These are phyloP conservation scores for Ephydatia muelleri DNA, from an alignment of 37 sponge, comb jelly and placozoan genomes.

Conservation along the genomic window DNA sequence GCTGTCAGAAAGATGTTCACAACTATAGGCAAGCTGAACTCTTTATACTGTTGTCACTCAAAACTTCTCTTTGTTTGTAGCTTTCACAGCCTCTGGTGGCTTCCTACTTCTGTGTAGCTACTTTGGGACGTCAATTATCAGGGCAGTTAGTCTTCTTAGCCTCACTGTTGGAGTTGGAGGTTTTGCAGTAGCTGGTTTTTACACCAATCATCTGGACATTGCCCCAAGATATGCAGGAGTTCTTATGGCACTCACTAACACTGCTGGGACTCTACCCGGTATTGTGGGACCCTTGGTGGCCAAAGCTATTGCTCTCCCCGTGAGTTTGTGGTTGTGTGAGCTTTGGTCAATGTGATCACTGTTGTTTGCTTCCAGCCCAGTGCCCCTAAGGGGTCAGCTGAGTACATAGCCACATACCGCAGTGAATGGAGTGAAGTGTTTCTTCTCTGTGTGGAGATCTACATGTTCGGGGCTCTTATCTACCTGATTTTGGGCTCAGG, in stretches of 20 bases:
- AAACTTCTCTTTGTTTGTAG: slow-evolving; percentile 25
- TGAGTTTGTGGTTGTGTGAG: not conserved
- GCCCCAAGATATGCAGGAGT: slow-evolving; percentile 86
- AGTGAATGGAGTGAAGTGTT: slow-evolving; percentile 89
- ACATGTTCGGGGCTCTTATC: slow-evolving; percentile 59
- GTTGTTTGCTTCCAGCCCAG: slow-evolving; percentile 15
- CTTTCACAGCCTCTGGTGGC: slow-evolving; percentile 30
- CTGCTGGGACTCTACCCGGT: slow-evolving; percentile 80
- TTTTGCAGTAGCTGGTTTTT: slow-evolving; percentile 56
- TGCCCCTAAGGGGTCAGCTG: slow-evolving; percentile 12
- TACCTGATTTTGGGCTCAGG: slow-evolving; percentile 75
- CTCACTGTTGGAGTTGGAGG: slow-evolving; percentile 65
- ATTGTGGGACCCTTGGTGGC: slow-evolving; percentile 80
- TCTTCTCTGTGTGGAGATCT: slow-evolving; percentile 75
- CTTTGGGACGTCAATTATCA: slow-evolving; percentile 44
- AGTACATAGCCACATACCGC: slow-evolving; percentile 6
- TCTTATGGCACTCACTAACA: slow-evolving; percentile 91
- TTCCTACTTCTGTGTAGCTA: slow-evolving; percentile 84
- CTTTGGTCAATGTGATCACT: not conserved
- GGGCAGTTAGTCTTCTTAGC: slow-evolving; percentile 57
- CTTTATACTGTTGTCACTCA: not conserved
- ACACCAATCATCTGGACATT: slow-evolving; percentile 81
- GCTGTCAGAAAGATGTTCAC: slow-evolving; percentile 68
- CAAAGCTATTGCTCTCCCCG: slow-evolving; percentile 55
- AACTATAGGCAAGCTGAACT: slow-evolving; percentile 14